These are phyloP conservation scores for Eilema griseolum DNA, from an alignment of 2,888 invertebrate species.

Conservation along the genomic window DNA sequence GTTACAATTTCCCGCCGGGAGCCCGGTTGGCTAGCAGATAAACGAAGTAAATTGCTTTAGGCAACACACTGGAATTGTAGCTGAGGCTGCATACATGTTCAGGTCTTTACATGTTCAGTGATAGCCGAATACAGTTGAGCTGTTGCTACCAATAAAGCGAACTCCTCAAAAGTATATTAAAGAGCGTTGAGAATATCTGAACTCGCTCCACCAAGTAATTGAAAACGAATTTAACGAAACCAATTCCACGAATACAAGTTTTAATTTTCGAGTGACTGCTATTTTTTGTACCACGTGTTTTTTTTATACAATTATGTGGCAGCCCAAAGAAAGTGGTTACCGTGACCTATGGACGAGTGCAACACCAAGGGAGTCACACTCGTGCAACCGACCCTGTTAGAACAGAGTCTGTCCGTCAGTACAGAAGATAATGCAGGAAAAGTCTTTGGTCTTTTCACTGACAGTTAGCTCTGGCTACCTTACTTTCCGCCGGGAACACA, in stretches of 20 bases:
- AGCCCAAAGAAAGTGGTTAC: too few species aligned
- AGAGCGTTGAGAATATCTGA: background rate
- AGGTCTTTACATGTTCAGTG: slow-evolving; percentile 35
- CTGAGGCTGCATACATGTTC: slow-evolving; percentile 31
- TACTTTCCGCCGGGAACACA: too few species aligned
- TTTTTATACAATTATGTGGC: too few species aligned
- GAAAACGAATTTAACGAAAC: background rate
- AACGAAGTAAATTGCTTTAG: slow-evolving; percentile 58
- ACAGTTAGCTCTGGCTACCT: too few species aligned
- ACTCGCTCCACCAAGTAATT: background rate
- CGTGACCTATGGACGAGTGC: too few species aligned
- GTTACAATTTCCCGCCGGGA: slow-evolving; percentile 49
- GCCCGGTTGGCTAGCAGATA: slow-evolving; percentile 50
- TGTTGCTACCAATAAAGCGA: slow-evolving; percentile 24
- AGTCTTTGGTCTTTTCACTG: too few species aligned
- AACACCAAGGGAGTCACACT: too few species aligned
- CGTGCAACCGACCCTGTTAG: too few species aligned
- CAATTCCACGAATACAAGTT: background rate
- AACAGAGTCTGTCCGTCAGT: too few species aligned
- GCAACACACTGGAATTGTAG: slow-evolving; percentile 38
- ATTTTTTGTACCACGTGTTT: too few species aligned
- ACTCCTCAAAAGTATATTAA: background rate
- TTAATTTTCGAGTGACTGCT: too few species aligned
- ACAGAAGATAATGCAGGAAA: too few species aligned
- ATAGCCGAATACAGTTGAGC: slow-evolving; percentile 43